Evolutionary conservation across 1,140 invertebrate genomes (phyloP).

Genomic region (Euschistus heros): DNA sequence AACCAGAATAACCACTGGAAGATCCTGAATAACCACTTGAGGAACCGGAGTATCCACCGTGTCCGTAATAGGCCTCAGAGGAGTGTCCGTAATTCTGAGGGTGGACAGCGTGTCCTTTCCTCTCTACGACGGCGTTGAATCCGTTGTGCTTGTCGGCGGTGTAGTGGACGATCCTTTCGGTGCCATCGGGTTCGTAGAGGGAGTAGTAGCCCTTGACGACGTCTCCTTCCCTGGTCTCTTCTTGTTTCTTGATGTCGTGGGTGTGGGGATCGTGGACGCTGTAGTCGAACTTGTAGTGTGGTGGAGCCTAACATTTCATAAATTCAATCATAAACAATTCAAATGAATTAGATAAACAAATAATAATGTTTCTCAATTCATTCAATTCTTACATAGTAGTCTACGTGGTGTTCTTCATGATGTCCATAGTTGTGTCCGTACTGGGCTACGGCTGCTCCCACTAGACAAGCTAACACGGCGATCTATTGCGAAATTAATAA

Average conservation of each 20-base stretch:
- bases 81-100: too few species aligned
- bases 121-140: conserved; percentile 6
- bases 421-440: conserved; percentile 5
- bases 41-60: too few species aligned
- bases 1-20: too few species aligned
- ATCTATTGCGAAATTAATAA: neutral
- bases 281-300: conserved; percentile 43
- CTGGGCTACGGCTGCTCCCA: neutral
- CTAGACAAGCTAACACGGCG: neutral
- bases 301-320: conserved; percentile 31
- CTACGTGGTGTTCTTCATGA: conserved; percentile 7
- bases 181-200: conserved; percentile 12
- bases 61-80: neutral
- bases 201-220: conserved; percentile 11
- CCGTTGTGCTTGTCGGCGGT: conserved; percentile 10
- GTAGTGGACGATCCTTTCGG: conserved; percentile 9
- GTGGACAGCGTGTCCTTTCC: conserved; percentile 9
- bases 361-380: neutral
- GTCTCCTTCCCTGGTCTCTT: conserved; percentile 34
- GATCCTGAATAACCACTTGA: too few species aligned
- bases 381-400: conserved; percentile 20
- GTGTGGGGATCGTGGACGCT: conserved; percentile 41
- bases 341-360: neutral
- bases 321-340: too few species aligned
- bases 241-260: conserved; percentile 40